Evolutionary conservation across 1,140 invertebrate genomes (phyloP).

Genomic region (Drosophila arawakana): DNA sequence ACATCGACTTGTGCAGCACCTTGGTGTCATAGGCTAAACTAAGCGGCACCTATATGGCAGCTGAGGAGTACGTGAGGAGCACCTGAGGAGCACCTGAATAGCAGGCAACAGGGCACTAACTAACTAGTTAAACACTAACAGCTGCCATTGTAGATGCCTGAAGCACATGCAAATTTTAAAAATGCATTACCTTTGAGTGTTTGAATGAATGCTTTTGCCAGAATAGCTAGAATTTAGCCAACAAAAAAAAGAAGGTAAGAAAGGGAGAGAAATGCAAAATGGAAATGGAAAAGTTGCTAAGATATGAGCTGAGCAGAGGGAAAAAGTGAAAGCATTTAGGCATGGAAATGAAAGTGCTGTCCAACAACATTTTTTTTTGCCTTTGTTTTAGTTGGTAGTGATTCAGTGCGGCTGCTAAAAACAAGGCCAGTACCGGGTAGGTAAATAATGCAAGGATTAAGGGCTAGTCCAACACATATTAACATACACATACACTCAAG

Average conservation of each 20-base stretch:
- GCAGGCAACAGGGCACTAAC: slow-evolving; percentile 53
- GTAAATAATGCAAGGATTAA: slow-evolving; percentile 50
- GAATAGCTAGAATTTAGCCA: slow-evolving; percentile 14
- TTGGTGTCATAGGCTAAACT: background rate
- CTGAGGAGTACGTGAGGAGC: background rate
- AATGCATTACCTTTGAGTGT: slow-evolving; percentile 76
- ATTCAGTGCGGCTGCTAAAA: slow-evolving; percentile 39
- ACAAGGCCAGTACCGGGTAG: slow-evolving; percentile 54
- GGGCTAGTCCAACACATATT: slow-evolving; percentile 10
- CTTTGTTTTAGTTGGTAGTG: slow-evolving; percentile 8
- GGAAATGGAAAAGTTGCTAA: slow-evolving; percentile 7
- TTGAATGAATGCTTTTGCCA: slow-evolving; percentile 39
- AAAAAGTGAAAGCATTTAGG: slow-evolving; percentile 42
- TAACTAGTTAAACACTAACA: slow-evolving; percentile 76
- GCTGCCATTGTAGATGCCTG: slow-evolving; percentile 51
- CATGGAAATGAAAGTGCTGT: slow-evolving; percentile 54
- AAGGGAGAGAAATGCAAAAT: background rate
- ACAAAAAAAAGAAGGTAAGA: background rate
- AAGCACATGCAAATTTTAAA: slow-evolving; percentile 74
- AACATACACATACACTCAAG: background rate
- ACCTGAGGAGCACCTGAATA: slow-evolving; percentile 5
- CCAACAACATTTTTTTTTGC: background rate
- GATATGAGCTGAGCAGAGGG: slow-evolving; percentile 41
- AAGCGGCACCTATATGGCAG: background rate
- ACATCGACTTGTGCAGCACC: background rate